Base-by-base conservation (phyloP, 2,888 invertebrate genomes). In the Yponomeuta plumbellus region DNA sequence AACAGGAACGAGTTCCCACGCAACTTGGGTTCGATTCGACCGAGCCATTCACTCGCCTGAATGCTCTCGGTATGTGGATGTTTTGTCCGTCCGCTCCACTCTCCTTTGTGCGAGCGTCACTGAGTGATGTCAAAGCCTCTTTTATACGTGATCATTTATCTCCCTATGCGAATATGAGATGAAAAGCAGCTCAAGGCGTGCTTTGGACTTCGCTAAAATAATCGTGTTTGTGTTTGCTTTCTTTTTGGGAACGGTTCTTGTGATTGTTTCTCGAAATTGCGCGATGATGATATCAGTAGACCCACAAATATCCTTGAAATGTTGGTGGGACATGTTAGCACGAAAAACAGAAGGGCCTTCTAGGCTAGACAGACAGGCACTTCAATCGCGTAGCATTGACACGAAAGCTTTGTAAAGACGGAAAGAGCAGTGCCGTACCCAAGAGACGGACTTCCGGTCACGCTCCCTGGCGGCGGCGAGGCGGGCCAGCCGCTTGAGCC, bases 401-500 rank as follows among this genome's bases (percentile, higher is more conserved):
- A 34, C 34, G 34, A 34, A 34, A 34, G 34, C 34, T 34, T 34
- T 34, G 34, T 34, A 34, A 59, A 23, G 13, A 11, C 13, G 22
- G 11, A 22, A 61, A 61, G 34, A 34, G 34, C 23, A 61, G 34
- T 17, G 2, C 17, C 44, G 21, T 87, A 90, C 90, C 89, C 90
- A 90, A 71, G 86, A 80, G 63, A 90, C 90, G 67, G 83, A 83
- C 75, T 88, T 85, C 69, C 83, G 80, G 64, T 84, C 82, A 64
- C 78, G 79, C 61, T 82, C 83, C 73, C 80, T 83, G 64, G 78
- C 75, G 66, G 84, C 83, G 3, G 85, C 85, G 69, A 85, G 74
- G 21, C 86, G 83, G 6, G 91, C 91, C 68, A 89, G 75, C 73
- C 86, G 89, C 80, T 92, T 92, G 70, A 82, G 75, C 69, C 92